Percentiles rank a stretch among this genome's conserved stretches.
Evolutionary conservation across 2,113 vertebrate species (phyloP).

Genomic region (Cyanistes caeruleus): DNA sequence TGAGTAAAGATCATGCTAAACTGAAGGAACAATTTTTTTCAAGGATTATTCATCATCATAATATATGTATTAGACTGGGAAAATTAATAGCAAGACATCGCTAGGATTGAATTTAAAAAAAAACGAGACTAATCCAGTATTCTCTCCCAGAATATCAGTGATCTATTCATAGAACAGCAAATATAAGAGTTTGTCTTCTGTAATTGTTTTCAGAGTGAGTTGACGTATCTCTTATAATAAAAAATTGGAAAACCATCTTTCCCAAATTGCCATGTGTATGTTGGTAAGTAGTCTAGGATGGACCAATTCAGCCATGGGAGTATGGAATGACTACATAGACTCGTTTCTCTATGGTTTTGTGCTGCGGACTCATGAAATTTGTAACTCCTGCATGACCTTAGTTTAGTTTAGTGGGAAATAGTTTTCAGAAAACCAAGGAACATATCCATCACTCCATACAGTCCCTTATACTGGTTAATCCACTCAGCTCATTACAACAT

Average conservation of each 20-base stretch:
- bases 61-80: neutral
- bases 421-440: neutral
- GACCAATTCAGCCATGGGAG: neutral
- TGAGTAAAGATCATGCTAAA: neutral
- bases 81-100: constrained; percentile 39
- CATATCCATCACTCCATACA: neutral
- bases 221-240: neutral
- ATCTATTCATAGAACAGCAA: constrained; percentile 20
- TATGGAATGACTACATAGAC: neutral
- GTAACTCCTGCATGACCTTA: neutral
- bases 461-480: neutral
- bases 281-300: neutral
- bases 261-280: neutral
- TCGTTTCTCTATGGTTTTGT: neutral
- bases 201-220: constrained; percentile 42
- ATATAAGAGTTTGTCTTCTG: constrained; percentile 48
- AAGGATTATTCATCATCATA: constrained; percentile 38
- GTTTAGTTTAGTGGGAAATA: neutral
- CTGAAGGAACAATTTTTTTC: neutral
- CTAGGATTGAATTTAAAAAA: neutral
- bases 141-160: constrained; percentile 2
- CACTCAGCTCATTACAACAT: neutral
- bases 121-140: neutral
- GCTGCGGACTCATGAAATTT: constrained; percentile 2
- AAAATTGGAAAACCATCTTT: neutral